Evolutionary conservation across 2,113 vertebrate species (phyloP).

Genomic region (Eudorcas thomsonii): DNA sequence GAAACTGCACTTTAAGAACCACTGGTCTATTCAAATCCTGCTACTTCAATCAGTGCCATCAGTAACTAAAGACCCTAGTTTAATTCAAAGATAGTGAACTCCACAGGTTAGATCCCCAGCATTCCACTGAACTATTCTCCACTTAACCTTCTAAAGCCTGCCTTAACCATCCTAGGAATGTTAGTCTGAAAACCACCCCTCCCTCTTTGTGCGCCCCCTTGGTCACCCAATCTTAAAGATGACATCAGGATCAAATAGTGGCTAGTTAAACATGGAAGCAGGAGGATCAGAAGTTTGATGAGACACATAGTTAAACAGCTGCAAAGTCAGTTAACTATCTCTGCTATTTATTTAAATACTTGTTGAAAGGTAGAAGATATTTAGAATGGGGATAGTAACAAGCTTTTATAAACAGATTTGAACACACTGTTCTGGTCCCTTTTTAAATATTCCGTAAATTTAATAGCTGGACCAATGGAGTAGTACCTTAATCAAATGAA

Average conservation of each 20-base stretch:
- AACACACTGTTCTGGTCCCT: background rate
- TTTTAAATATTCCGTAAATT: background rate
- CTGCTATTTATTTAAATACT: conserved; percentile 36
- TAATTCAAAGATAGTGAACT: background rate
- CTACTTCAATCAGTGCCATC: background rate
- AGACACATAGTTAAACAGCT: background rate
- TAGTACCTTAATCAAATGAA: background rate
- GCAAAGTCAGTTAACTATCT: conserved; percentile 1
- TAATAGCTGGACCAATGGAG: background rate
- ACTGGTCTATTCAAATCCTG: background rate
- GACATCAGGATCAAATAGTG: conserved; percentile 37
- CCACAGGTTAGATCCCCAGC: background rate
- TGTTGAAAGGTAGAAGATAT: background rate
- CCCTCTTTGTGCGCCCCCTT: background rate
- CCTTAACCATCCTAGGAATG: background rate
- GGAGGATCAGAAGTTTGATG: background rate
- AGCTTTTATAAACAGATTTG: conserved; percentile 20
- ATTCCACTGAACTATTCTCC: background rate
- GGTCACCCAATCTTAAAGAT: background rate
- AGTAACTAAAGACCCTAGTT: background rate
- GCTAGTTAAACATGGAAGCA: conserved; percentile 36
- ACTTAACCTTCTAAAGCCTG: background rate
- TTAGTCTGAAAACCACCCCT: background rate
- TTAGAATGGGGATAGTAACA: background rate
- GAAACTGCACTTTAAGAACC: background rate